Evolutionary conservation across 2,113 vertebrate species (phyloP), one percentile per base, ranked within the genome.

Genomic region (Micronycteris hirsuta): DNA sequence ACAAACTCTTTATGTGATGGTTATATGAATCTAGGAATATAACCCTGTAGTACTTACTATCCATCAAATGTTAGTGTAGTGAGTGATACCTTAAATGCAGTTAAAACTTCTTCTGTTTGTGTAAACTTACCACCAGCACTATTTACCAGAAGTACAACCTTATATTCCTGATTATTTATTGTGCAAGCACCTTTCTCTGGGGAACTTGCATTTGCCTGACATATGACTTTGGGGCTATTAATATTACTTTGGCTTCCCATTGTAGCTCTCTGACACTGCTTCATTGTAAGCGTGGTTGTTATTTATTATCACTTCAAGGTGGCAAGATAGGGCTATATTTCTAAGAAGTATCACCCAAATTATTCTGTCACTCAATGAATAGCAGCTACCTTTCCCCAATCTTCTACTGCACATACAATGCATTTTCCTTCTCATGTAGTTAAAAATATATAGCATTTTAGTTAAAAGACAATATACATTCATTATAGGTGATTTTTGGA

Each of bases 241-340:
- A 89, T 97, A 95, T 90, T 96, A 63, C 89, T 97, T 86, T 95
- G 86, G 8, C 20, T 65, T 93, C 74, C 87, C 81, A 45, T 49
- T 97, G 49, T 92, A 73, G 49, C 54, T 70, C 36, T 96, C 12
- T 94, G 91, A 89, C 87, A 94, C 49, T 96, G 83, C 89, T 97
- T 97, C 96, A 58, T 88, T 98, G 89, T 96, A 84, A 94, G 63
- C 89, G 84, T 96, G 70, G 54, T 78, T 98, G 94, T 95, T 97
- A 95, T 98, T 98, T 98, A 92, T 82, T 95, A 88, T 97, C 89
- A 90, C 80, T 97, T 97, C 81, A 67, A 97, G 92, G 78, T 91
- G 63, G 93, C 89, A 95, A 94, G 87, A 87, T 82, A 88, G 71
- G n/a, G 92, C 85, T 49, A 15, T 73, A 54, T 97, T 86, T 94